phyloP scores from a whole-genome alignment of 2,888 invertebrate species.

The Neoscelio sp. region DNA sequence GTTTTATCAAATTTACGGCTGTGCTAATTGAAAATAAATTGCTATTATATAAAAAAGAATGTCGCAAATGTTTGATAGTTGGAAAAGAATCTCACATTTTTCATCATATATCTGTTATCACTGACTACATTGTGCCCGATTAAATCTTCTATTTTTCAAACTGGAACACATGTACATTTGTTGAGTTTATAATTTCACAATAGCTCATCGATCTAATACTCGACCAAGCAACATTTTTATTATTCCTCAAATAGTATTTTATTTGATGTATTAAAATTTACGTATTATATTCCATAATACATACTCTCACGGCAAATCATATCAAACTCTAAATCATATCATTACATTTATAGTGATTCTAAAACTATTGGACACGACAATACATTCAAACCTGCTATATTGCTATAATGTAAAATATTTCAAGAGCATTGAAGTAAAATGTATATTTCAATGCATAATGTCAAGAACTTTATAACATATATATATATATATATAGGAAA shows the following conservation, averaged over 20 bases:
- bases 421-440: neutral
- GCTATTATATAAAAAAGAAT: too few relatives aligned
- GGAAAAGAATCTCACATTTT: too few relatives aligned
- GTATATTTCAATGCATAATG: neutral
- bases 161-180: neutral
- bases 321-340: too few relatives aligned
- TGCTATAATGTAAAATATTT: neutral
- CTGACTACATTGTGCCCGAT: too few relatives aligned
- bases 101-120: too few relatives aligned
- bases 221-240: slow-evolving; percentile 8
- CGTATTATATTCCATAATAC: too few relatives aligned
- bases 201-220: neutral
- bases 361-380: too few relatives aligned
- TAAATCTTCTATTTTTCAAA: too few relatives aligned
- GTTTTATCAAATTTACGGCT: neutral
- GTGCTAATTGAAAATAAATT: slow-evolving; percentile 1
- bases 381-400: neutral
- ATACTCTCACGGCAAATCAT: too few relatives aligned
- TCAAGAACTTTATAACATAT: neutral
- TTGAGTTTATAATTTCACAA: neutral
- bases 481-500: slow-evolving; percentile 10
- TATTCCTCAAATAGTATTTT: neutral
- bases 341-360: too few relatives aligned
- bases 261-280: neutral
- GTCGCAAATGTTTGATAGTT: too few relatives aligned